Percentiles rank a stretch among this genome's conserved stretches.
Evolutionary conservation across 1,140 invertebrate genomes (phyloP).

Genomic region (Drosophila kurseongensis): DNA sequence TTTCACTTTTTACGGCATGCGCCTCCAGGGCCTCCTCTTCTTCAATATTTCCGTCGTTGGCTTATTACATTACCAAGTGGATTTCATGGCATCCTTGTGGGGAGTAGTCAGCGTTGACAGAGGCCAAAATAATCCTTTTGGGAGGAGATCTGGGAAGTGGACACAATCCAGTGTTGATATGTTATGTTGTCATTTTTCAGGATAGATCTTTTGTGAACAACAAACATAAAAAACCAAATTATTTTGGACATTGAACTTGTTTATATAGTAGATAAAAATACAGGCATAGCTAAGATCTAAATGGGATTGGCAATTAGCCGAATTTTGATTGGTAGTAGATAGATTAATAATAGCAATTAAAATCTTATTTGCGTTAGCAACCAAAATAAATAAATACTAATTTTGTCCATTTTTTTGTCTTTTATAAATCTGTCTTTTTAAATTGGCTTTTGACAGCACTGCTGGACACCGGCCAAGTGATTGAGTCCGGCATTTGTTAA

Average conservation of each 20-base stretch:
- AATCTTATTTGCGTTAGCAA: too few species aligned
- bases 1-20: slow-evolving; percentile 36
- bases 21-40: slow-evolving; percentile 23
- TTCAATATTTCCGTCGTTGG: slow-evolving; percentile 10
- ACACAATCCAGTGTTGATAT: slow-evolving; percentile 1
- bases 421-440: background rate
- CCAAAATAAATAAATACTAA: background rate
- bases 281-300: too few species aligned
- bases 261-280: too few species aligned
- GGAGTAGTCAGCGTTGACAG: slow-evolving; percentile 38
- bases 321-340: too few species aligned
- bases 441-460: background rate
- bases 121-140: slow-evolving; percentile 3
- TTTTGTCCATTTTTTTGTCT: background rate
- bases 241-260: too few species aligned
- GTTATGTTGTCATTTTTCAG: too few species aligned
- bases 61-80: slow-evolving; percentile 47
- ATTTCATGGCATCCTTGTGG: slow-evolving; percentile 33
- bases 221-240: background rate
- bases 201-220: too few species aligned
- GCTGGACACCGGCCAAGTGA: slow-evolving; percentile 31
- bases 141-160: slow-evolving; percentile 1
- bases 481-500: slow-evolving; percentile 64
- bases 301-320: too few species aligned
- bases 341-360: too few species aligned